A percentile compares a stretch with the other conserved stretches of the same genome.
Conservation (phyloP, 2,888 invertebrate genomes). For the Dynastes hyllus region DNA sequence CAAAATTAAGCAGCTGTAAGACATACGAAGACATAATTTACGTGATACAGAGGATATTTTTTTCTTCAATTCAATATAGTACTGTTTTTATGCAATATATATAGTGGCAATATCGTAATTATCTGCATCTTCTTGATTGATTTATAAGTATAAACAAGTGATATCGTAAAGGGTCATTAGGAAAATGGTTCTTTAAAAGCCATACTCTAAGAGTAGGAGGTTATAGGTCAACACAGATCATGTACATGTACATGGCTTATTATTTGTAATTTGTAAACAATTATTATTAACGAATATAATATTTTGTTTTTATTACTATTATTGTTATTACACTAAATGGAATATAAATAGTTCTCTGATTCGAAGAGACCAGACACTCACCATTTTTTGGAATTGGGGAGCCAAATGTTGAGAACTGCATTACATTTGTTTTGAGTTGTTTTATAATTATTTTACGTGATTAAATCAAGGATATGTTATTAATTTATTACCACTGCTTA, state of each 20-base stretch:
- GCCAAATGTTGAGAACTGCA: slow-evolving; percentile 61
- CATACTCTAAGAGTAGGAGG: slow-evolving; percentile 43
- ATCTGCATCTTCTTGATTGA: slow-evolving; percentile 52
- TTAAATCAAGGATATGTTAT: slow-evolving; percentile 10
- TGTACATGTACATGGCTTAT: slow-evolving; percentile 46
- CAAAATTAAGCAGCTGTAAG: slow-evolving; percentile 12
- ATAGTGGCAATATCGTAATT: slow-evolving; percentile 21
- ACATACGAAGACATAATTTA: slow-evolving; percentile 3
- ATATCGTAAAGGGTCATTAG: slow-evolving; percentile 55
- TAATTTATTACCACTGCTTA: slow-evolving; percentile 5
- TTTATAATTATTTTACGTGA: slow-evolving; percentile 8
- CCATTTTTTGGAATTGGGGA: slow-evolving; percentile 58
- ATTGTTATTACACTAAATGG: not conserved
- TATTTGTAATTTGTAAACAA: slow-evolving; percentile 54
- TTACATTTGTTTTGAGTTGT: slow-evolving; percentile 48
- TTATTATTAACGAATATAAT: slow-evolving; percentile 37
- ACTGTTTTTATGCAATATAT: slow-evolving; percentile 34
- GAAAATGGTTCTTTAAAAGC: slow-evolving; percentile 54
- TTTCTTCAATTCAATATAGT: slow-evolving; percentile 29
- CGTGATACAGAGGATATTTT: too few species aligned
- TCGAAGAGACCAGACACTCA: slow-evolving; percentile 53
- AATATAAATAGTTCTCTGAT: slow-evolving; percentile 18
- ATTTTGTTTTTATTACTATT: not conserved
- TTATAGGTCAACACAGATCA: slow-evolving; percentile 51
- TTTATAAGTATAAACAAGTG: slow-evolving; percentile 56